phyloP scores from a whole-genome alignment of 1,140 invertebrate genomes.

The Spodoptera frugiperda region DNA sequence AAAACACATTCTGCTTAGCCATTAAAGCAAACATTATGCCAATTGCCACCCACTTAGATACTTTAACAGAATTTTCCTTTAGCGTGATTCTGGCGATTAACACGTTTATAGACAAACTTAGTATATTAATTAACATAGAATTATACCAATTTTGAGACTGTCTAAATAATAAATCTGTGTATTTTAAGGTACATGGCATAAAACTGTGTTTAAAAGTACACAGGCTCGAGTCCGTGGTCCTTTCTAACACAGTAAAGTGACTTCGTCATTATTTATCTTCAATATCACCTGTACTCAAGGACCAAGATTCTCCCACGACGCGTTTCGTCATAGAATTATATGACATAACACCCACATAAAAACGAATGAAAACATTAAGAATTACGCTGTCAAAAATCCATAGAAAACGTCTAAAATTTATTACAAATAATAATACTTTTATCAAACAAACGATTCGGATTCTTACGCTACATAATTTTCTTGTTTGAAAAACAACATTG shows the following conservation, averaged over 20 bases:
- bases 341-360: conserved; percentile 10
- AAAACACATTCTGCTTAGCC: too few relatives aligned
- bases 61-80: too few relatives aligned
- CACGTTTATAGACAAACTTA: too few relatives aligned
- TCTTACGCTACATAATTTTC: conserved; percentile 46
- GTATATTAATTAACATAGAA: too few relatives aligned
- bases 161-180: too few relatives aligned
- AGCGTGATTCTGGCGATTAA: too few relatives aligned
- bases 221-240: too few relatives aligned
- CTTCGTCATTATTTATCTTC: neutral
- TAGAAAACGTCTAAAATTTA: conserved; percentile 38
- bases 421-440: conserved; percentile 46
- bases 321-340: conserved; percentile 19
- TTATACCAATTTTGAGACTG: too few relatives aligned
- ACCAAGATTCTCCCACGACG: conserved; percentile 29
- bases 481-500: conserved; percentile 22
- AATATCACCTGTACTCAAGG: neutral
- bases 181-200: too few relatives aligned
- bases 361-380: conserved; percentile 43
- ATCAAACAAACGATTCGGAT: conserved; percentile 45
- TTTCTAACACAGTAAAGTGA: neutral
- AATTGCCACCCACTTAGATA: too few relatives aligned
- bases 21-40: too few relatives aligned
- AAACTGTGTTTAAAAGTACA: too few relatives aligned
- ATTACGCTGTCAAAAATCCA: conserved; percentile 44